phyloP scores from a whole-genome alignment of 30 jellyfish, hydroid and myxozoan genomes.

The Aurelia sp. region DNA sequence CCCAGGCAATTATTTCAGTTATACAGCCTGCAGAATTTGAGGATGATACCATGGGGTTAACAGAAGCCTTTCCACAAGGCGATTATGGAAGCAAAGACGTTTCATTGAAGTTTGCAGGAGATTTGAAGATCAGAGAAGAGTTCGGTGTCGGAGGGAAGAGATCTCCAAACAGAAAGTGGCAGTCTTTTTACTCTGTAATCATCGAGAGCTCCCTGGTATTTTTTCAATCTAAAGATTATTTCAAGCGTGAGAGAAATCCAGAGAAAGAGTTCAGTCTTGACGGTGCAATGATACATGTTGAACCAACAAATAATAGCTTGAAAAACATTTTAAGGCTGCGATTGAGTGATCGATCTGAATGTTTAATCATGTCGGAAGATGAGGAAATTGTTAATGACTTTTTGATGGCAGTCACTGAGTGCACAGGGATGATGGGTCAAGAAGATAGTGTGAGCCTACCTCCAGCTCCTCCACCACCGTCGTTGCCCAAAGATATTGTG shows the following conservation, averaged over 20 bases:
- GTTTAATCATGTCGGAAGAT: conserved; percentile 31
- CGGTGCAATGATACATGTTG: conserved; percentile 44
- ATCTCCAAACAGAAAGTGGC: conserved; percentile 41
- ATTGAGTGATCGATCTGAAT: conserved; percentile 42
- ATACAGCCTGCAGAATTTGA: conserved; percentile 14
- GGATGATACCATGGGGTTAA: conserved; percentile 6
- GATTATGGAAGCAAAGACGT: no score
- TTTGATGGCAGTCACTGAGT: conserved; percentile 66
- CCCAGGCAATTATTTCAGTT: neutral
- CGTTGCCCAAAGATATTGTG: conserved; percentile 27
- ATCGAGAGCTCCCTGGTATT: neutral
- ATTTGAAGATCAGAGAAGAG: conserved; percentile 37
- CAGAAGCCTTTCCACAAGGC: no score
- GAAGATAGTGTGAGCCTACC: conserved; percentile 60
- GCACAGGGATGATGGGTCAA: conserved; percentile 30
- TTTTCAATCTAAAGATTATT: conserved; percentile 23
- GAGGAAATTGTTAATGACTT: conserved; percentile 44
- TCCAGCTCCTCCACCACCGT: conserved; percentile 71
- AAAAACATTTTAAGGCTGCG: conserved; percentile 40
- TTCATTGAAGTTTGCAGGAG: conserved; percentile 46
- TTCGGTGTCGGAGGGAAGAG: conserved; percentile 10
- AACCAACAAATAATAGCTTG: neutral
- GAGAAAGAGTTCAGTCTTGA: conserved; percentile 10
- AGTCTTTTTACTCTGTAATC: conserved; percentile 27
- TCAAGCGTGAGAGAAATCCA: conserved; percentile 6